A percentile compares a stretch with the other conserved stretches of the same genome.
phyloP scores from a whole-genome alignment of 2,888 invertebrate species.

The Megastigmus dorsalis region DNA sequence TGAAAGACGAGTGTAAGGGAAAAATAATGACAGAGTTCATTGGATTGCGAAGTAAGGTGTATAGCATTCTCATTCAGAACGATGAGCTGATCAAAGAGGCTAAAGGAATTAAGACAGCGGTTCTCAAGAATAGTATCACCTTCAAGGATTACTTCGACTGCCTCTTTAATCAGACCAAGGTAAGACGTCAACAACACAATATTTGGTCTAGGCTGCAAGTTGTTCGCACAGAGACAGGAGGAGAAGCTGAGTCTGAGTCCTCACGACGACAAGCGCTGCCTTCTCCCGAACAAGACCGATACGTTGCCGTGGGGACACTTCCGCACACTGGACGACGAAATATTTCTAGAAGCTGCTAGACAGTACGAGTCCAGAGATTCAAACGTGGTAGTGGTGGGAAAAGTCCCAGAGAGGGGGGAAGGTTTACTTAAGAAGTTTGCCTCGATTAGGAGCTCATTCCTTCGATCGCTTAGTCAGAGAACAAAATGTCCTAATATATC shows the following conservation, averaged over 20 bases:
- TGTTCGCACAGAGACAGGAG: no score
- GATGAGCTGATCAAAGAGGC: constrained; percentile 54
- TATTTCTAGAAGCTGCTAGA: no score
- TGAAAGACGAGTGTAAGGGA: constrained; percentile 66
- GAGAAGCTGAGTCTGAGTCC: not conserved
- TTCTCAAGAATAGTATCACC: constrained; percentile 42
- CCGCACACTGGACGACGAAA: no score
- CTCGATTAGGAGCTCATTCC: no score
- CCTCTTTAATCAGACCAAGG: not conserved
- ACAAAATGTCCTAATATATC: no score
- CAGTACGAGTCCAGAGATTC: no score
- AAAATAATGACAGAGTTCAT: constrained; percentile 62
- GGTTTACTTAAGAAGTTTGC: no score
- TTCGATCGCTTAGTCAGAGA: no score
- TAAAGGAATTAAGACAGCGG: constrained; percentile 56
- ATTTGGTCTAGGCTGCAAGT: not conserved
- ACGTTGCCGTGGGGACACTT: not conserved
- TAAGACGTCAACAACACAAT: not conserved
- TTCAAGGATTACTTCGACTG: constrained; percentile 51
- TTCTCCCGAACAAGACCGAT: not conserved
- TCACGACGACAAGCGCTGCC: constrained; percentile 2
- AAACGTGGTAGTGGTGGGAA: no score
- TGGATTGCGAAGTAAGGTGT: constrained; percentile 52
- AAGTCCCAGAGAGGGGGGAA: no score
- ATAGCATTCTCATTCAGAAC: constrained; percentile 48